Percentiles rank a stretch among this genome's conserved stretches.
Evolutionary conservation across 1,140 invertebrate species (phyloP).

Genomic region (Aphaenogaster ashmeadi): DNA sequence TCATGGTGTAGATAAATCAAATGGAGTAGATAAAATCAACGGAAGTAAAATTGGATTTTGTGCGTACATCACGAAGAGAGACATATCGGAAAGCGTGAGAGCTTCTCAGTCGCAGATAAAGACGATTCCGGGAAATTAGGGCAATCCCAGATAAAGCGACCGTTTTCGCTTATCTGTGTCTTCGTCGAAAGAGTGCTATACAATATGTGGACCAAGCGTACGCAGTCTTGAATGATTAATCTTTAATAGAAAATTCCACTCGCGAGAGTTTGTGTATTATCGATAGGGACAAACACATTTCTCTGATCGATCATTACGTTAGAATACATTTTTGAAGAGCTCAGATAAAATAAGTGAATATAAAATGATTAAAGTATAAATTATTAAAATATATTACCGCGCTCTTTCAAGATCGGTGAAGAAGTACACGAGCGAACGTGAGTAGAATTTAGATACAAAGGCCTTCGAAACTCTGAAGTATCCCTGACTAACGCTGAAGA

Average conservation of each 20-base stretch:
- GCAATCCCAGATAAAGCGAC: slow-evolving; percentile 24
- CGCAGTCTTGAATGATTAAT: neutral
- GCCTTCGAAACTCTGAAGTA: slow-evolving; percentile 50
- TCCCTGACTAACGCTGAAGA: slow-evolving; percentile 51
- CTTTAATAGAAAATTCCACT: neutral
- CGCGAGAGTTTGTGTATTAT: neutral
- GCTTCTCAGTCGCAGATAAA: slow-evolving; percentile 14
- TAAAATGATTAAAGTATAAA: slow-evolving; percentile 41
- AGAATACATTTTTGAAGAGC: neutral
- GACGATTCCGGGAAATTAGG: slow-evolving; percentile 16
- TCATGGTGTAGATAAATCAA: neutral
- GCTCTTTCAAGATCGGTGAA: slow-evolving; percentile 23
- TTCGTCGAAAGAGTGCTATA: neutral
- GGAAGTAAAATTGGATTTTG: slow-evolving; percentile 22
- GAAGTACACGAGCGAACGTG: slow-evolving; percentile 22
- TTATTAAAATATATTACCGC: slow-evolving; percentile 11
- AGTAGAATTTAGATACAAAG: slow-evolving; percentile 36
- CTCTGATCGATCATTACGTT: neutral
- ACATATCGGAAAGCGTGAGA: neutral
- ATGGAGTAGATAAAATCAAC: neutral
- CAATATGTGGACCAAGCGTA: neutral
- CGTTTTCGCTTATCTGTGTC: slow-evolving; percentile 16
- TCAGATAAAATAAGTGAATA: slow-evolving; percentile 8
- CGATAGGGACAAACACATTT: neutral
- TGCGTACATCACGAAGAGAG: neutral